A percentile compares a stretch with the other conserved stretches of the same genome.
Evolutionary conservation across 2,797 vertebrate species (phyloP).

Genomic region (Clarias fuscus): DNA sequence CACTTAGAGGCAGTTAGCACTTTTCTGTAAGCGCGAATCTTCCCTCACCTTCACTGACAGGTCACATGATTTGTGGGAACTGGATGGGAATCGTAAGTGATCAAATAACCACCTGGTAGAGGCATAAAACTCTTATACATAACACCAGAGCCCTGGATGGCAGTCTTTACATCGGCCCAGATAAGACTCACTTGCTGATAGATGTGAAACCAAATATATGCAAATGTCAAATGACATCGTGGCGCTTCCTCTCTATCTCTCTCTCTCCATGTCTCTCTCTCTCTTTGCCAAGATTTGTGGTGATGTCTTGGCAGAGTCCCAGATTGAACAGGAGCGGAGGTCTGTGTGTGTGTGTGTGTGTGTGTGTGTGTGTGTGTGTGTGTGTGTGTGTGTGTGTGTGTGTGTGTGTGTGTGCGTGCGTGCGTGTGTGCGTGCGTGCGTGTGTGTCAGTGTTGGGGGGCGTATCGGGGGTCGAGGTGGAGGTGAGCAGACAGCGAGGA

Average conservation of each 20-base stretch:
- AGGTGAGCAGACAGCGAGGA: conserved; percentile 67
- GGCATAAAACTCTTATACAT: conserved; percentile 4
- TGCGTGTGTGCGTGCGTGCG: conserved; percentile 33
- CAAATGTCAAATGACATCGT: neutral
- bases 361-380: conserved; percentile 11
- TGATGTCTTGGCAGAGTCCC: conserved; percentile 69
- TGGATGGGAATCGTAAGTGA: neutral
- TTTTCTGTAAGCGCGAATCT: neutral
- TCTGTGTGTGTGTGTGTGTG: conserved; percentile 13
- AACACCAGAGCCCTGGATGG: neutral
- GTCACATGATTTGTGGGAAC: neutral
- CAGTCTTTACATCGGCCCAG: neutral
- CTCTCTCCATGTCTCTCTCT: conserved; percentile 41
- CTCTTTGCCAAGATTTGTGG: conserved; percentile 66
- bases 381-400: conserved; percentile 38
- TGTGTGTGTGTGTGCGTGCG: conserved; percentile 44
- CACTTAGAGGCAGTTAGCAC: neutral
- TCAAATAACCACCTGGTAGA: neutral
- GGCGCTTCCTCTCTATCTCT: conserved; percentile 4
- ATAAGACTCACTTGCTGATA: neutral
- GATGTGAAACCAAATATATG: neutral
- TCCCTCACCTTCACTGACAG: neutral
- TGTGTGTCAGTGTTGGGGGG: conserved; percentile 48
- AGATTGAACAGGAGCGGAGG: conserved; percentile 50
- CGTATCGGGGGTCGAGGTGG: conserved; percentile 68